Evolutionary conservation across 2,888 invertebrate species (phyloP).

Genomic region (Anodontia alba): DNA sequence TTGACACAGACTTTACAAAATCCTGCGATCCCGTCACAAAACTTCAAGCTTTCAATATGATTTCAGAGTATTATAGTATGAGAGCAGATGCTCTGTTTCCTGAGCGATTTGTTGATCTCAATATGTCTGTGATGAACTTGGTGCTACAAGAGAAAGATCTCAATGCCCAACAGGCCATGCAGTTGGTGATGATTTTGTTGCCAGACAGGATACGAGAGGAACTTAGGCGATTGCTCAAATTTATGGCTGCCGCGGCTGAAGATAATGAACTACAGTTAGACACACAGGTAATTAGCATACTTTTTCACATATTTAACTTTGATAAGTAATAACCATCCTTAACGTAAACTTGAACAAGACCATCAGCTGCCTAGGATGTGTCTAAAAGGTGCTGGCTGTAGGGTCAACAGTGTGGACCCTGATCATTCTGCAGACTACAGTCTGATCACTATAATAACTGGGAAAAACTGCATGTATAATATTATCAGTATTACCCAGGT

Average conservation of each 20-base stretch:
- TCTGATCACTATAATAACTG: too few species aligned
- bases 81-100: slow-evolving; percentile 76
- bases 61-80: slow-evolving; percentile 76
- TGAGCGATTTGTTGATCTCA: slow-evolving; percentile 80
- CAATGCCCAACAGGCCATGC: slow-evolving; percentile 76
- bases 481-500: too few species aligned
- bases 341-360: too few species aligned
- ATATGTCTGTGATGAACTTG: slow-evolving; percentile 80
- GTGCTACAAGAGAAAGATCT: slow-evolving; percentile 74
- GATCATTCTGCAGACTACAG: too few species aligned
- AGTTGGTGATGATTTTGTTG: slow-evolving; percentile 80
- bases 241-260: slow-evolving; percentile 76
- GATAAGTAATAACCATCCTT: too few species aligned
- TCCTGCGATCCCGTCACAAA: slow-evolving; percentile 71
- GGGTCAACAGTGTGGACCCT: too few species aligned
- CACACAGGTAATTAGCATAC: slow-evolving; percentile 64
- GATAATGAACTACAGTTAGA: slow-evolving; percentile 72
- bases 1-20: slow-evolving; percentile 75
- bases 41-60: slow-evolving; percentile 77
- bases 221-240: slow-evolving; percentile 78
- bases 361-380: too few species aligned
- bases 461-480: too few species aligned
- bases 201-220: slow-evolving; percentile 77
- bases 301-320: neutral
- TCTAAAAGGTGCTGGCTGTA: too few species aligned